Evolutionary conservation across 2,797 vertebrate genomes (phyloP).

Genomic region (Sphenopsis melanotis): DNA sequence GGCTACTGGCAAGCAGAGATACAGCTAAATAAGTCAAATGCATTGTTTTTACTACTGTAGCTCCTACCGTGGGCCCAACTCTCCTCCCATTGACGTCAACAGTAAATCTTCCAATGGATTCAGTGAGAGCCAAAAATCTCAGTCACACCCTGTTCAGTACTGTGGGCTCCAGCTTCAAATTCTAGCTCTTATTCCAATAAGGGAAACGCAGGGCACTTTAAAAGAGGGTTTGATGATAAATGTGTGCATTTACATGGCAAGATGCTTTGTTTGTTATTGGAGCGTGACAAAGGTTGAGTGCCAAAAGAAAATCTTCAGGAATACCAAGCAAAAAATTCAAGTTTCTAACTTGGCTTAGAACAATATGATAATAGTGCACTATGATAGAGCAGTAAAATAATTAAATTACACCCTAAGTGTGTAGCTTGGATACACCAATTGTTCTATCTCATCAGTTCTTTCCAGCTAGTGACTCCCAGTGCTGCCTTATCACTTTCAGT

Average conservation of each 20-base stretch:
- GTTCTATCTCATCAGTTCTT: neutral
- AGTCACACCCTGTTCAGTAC: neutral
- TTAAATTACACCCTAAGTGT: neutral
- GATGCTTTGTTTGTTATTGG: neutral
- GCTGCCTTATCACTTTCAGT: neutral
- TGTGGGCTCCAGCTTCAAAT: neutral
- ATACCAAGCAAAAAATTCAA: neutral
- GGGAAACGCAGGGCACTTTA: neutral
- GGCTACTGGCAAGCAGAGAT: neutral
- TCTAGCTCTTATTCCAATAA: neutral
- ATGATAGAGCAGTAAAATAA: neutral
- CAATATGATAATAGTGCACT: neutral
- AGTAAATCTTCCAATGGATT: conserved; percentile 49
- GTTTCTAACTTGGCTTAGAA: neutral
- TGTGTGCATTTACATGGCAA: neutral
- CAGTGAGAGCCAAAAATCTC: conserved; percentile 29
- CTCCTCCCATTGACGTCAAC: conserved; percentile 49
- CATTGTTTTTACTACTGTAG: conserved; percentile 30
- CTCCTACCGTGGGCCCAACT: neutral
- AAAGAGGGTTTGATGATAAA: neutral
- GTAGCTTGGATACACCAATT: neutral
- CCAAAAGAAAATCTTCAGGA: neutral
- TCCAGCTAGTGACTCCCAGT: neutral
- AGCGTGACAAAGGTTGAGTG: neutral
- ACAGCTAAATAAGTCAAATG: conserved; percentile 2